phyloP scores from a whole-genome alignment of 2,113 vertebrate genomes.

The Rutilus rutilus region DNA sequence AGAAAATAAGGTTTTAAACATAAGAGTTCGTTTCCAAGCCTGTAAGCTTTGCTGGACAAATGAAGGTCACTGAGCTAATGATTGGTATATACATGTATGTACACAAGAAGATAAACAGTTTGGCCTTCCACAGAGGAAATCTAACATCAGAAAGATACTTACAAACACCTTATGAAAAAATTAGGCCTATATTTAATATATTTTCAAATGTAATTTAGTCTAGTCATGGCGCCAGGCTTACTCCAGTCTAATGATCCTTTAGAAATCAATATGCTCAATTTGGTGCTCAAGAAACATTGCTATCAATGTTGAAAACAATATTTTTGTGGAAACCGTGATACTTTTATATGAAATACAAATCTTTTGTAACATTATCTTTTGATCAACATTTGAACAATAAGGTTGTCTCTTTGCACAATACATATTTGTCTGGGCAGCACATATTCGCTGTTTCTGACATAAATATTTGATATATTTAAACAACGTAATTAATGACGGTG shows the following conservation, averaged over 20 bases:
- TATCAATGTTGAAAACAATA: background rate
- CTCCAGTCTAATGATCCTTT: background rate
- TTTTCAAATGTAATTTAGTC: too few relatives aligned
- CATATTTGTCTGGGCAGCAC: background rate
- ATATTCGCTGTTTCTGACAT: background rate
- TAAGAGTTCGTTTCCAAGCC: background rate
- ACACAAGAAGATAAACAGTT: slow-evolving; percentile 1
- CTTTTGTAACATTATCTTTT: background rate
- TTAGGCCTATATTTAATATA: too few relatives aligned
- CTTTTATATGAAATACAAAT: background rate
- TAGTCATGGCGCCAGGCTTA: background rate
- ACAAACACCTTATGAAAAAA: background rate
- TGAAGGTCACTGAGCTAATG: slow-evolving; percentile 9
- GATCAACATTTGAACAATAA: too few relatives aligned
- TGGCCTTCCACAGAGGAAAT: background rate
- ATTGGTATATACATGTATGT: background rate
- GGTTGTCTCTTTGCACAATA: background rate
- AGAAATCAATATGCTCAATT: background rate
- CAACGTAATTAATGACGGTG: background rate
- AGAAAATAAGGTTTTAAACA: background rate
- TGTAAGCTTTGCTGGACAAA: background rate
- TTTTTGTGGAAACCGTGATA: background rate
- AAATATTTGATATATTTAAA: background rate
- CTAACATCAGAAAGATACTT: background rate
- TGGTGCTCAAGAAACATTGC: background rate